Evolutionary conservation across 2,888 invertebrate species (phyloP).

Genomic region (Mycalesis mineus): DNA sequence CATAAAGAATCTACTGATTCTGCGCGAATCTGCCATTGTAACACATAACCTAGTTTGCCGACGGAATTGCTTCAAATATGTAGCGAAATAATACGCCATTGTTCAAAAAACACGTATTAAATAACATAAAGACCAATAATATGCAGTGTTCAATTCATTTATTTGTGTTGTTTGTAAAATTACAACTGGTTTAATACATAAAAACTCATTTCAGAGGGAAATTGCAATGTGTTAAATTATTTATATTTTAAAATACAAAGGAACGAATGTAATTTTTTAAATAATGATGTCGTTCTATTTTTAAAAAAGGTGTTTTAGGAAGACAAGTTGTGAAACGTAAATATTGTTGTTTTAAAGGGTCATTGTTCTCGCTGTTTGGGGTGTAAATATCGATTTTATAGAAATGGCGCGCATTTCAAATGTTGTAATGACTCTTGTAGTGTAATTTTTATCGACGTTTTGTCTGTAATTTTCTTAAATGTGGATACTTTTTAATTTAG

Average conservation of each 20-base stretch:
- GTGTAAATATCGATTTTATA: conserved; percentile 63
- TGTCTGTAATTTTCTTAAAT: background rate
- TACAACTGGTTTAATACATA: conserved; percentile 3
- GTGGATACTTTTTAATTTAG: no score
- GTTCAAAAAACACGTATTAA: background rate
- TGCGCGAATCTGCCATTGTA: conserved; percentile 63
- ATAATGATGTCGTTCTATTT: background rate
- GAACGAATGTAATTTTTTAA: background rate
- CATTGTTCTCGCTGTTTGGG: conserved; percentile 52
- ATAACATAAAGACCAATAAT: background rate
- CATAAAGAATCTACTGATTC: conserved; percentile 46
- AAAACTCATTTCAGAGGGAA: background rate
- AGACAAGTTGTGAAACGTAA: conserved; percentile 20
- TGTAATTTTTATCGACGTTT: background rate
- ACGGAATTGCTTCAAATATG: conserved; percentile 43
- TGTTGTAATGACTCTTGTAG: conserved; percentile 27
- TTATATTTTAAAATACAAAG: background rate
- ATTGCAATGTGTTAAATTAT: background rate
- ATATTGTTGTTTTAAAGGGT: conserved; percentile 45
- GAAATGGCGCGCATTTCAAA: conserved; percentile 60
- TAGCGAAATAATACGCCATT: conserved; percentile 38
- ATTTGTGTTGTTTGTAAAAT: background rate
- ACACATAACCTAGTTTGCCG: conserved; percentile 57
- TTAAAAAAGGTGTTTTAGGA: background rate
- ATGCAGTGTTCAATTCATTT: background rate